Conservation (phyloP, 2,797 vertebrate species). For the Tokudaia muenninki region DNA sequence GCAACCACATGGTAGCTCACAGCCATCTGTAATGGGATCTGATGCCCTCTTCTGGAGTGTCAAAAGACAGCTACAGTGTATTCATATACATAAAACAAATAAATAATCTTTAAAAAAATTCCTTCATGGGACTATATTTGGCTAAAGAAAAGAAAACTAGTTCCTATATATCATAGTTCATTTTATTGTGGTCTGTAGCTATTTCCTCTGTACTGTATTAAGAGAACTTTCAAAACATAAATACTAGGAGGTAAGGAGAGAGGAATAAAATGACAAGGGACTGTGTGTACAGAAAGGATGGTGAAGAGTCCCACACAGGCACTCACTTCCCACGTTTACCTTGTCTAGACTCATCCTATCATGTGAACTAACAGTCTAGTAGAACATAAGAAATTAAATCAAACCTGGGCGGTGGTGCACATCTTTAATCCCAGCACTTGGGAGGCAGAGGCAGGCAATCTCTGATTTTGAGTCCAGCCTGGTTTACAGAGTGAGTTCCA, state of each 20-base stretch:
- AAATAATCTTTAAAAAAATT: no score
- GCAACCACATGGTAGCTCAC: no score
- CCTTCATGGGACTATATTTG: conserved; percentile 60
- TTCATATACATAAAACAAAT: no score
- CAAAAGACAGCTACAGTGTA: no score
- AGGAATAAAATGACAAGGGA: conserved; percentile 62
- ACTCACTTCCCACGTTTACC: conserved; percentile 54
- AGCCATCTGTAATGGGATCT: no score
- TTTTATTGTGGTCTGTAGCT: conserved; percentile 12
- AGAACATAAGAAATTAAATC: not conserved
- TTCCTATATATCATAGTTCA: conserved; percentile 40
- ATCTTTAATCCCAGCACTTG: not conserved
- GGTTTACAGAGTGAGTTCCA: not conserved
- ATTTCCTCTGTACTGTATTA: conserved; percentile 24
- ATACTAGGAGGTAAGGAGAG: not conserved
- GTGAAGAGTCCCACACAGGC: conserved; percentile 22
- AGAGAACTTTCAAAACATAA: conserved; percentile 74
- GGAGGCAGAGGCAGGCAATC: not conserved
- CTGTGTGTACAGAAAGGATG: conserved; percentile 50
- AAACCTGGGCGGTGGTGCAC: not conserved
- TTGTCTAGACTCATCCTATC: conserved; percentile 53
- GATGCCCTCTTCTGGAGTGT: no score
- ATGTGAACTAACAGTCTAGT: conserved; percentile 62
- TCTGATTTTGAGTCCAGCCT: not conserved
- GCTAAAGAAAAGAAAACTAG: not conserved